These are phyloP conservation scores for Takifugu bimaculatus DNA, from an alignment of 2,113 vertebrate genomes.

Conservation along the genomic window DNA sequence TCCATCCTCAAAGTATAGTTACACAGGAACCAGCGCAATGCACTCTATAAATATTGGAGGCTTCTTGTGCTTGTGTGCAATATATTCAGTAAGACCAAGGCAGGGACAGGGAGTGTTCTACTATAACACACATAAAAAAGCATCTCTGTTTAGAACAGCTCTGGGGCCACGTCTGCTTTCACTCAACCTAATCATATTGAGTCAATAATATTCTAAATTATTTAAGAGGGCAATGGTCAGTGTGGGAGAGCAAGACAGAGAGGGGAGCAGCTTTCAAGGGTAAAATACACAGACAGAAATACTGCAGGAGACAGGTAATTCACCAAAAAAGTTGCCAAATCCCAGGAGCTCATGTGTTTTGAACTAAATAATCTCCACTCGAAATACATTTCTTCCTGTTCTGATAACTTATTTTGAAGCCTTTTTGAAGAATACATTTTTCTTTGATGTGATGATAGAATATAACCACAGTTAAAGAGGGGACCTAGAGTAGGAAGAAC, in stretches of 20 bases:
- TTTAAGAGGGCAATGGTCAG: slow-evolving; percentile 16
- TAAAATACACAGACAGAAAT: slow-evolving; percentile 55
- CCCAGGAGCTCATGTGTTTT: slow-evolving; percentile 25
- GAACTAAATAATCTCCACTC: slow-evolving; percentile 4
- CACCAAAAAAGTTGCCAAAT: slow-evolving; percentile 62
- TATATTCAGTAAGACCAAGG: not conserved
- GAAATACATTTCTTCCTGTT: not conserved
- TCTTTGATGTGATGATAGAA: slow-evolving; percentile 44
- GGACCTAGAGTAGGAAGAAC: not conserved
- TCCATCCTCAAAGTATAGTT: slow-evolving; percentile 20
- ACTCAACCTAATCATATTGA: not conserved
- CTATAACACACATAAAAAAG: no score
- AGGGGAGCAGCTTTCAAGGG: slow-evolving; percentile 58
- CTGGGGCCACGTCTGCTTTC: slow-evolving; percentile 1
- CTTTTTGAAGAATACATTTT: not conserved
- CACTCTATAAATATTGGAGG: slow-evolving; percentile 18
- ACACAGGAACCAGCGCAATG: slow-evolving; percentile 25
- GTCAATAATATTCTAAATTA: not conserved
- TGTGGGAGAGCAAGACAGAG: slow-evolving; percentile 45
- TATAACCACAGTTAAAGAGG: slow-evolving; percentile 29
- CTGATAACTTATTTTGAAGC: not conserved
- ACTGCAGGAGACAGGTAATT: slow-evolving; percentile 51
- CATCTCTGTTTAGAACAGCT: slow-evolving; percentile 8
- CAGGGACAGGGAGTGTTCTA: no score
- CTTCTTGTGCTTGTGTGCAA: slow-evolving; percentile 26